A percentile compares a stretch with the other conserved stretches of the same genome.
Evolutionary conservation across 2,113 vertebrate genomes (phyloP).

Genomic region (Ailurus styani): DNA sequence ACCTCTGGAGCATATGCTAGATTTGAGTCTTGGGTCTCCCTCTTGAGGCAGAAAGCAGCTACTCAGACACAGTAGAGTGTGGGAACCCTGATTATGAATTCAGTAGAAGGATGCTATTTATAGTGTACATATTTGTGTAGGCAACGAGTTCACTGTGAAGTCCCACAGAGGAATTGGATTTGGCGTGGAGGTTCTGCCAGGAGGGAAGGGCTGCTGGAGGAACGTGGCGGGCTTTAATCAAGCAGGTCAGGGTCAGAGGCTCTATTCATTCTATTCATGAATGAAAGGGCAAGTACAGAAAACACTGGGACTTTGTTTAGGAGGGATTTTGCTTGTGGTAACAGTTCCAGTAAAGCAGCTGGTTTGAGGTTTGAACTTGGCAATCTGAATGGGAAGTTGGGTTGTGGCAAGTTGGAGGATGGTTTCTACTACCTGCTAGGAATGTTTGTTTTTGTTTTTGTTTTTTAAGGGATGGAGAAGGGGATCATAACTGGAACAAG

Average conservation of each 20-base stretch:
- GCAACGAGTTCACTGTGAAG: neutral
- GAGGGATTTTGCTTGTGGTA: slow-evolving; percentile 48
- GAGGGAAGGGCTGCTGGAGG: neutral
- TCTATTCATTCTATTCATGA: slow-evolving; percentile 49
- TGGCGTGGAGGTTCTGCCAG: neutral
- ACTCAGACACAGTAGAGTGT: neutral
- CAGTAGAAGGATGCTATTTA: neutral
- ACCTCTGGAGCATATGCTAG: neutral
- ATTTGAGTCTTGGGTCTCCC: neutral
- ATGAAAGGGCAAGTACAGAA: slow-evolving; percentile 42
- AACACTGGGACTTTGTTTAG: slow-evolving; percentile 47
- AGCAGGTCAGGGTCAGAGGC: neutral
- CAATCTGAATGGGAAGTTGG: slow-evolving; percentile 26
- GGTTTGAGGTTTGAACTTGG: slow-evolving; percentile 62
- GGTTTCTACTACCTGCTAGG: neutral
- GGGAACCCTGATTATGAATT: neutral
- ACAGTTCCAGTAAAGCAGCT: slow-evolving; percentile 60
- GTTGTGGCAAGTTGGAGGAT: neutral
- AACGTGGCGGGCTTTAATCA: neutral
- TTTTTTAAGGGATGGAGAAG: neutral
- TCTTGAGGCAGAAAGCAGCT: slow-evolving; percentile 11
- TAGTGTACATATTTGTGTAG: neutral
- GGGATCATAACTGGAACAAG: neutral
- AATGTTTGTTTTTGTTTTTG: neutral
- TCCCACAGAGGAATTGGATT: neutral